Base-by-base conservation (phyloP, 2,113 vertebrate species). In the Chloroceryle aenea region DNA sequence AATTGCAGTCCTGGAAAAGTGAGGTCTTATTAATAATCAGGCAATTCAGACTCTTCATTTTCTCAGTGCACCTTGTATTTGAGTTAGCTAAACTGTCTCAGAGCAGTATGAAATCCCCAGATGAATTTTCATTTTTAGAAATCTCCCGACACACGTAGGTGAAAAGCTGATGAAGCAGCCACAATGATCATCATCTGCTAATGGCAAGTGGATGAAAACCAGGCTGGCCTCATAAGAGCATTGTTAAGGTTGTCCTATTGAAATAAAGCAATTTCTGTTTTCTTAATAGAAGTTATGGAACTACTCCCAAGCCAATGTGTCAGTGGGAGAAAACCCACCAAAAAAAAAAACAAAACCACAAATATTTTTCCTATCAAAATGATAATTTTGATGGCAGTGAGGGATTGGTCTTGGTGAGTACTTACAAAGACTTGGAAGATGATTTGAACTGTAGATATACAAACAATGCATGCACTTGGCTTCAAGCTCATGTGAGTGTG, bases 1-100 rank as follows among this genome's bases (percentile, higher is more conserved):
- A 76, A 93, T 92, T 91, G 87, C 56, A 67, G 43, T 78, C 56
- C 95, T 68, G 83, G 85, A 76, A 95, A 96, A 88, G 81, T 83
- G 85, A 93, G n/a, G 77, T 87, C 88, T 80, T 80, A 32, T 48
- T 42, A 72, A 62, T 77, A 88, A 91, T 73, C 92, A 58, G 59
- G 52, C 82, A 78, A 77, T 95, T 76, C 77, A 64, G 62, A 61
- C 77, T 95, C 38, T 77, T 56, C 45, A 18, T 87, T 86, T 87
- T 90, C 81, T 73, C 23, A 7, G 14, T 71, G 55, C 52, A 34
- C 30, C 59, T 77, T 50, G 19, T 50, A 15, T 87, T 77, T 75
- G 58, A 68, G 18, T 45, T 81, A 62, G 52, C n/a, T 64, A 55
- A 83, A 88, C 86, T 76, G 42, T 81, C 50, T 83, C 64, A 27